Conservation (phyloP, 2,113 vertebrate genomes). For the Etheostoma spectabile region DNA sequence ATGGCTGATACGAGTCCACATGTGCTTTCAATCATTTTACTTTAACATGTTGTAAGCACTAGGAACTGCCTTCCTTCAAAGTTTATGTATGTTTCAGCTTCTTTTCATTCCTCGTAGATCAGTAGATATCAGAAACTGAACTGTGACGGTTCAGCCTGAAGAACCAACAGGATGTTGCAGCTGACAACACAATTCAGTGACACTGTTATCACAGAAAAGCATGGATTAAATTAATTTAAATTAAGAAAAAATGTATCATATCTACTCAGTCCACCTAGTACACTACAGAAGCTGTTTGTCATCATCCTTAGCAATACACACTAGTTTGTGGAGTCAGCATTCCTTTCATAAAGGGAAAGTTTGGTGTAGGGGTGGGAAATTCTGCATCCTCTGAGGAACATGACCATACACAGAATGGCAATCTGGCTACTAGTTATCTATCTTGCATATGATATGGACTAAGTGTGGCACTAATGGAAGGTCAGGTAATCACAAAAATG, state of each 20-base stretch:
- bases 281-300: background rate
- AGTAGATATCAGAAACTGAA: background rate
- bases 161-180: background rate
- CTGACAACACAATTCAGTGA: background rate
- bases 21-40: constrained; percentile 31
- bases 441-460: too few species aligned
- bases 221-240: background rate
- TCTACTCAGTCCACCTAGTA: background rate
- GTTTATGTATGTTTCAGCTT: constrained; percentile 28
- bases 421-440: background rate
- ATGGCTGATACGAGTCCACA: constrained; percentile 15
- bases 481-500: background rate
- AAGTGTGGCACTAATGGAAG: background rate
- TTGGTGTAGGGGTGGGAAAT: background rate
- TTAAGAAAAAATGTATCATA: background rate
- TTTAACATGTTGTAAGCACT: background rate
- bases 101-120: constrained; percentile 12
- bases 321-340: background rate
- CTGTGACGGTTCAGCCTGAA: background rate
- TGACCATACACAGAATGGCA: background rate
- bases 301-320: background rate
- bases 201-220: background rate
- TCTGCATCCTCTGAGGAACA: background rate
- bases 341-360: background rate
- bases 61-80: background rate